A percentile compares a stretch with the other conserved stretches of the same genome.
These are phyloP conservation scores for Menidia beryllina DNA, from an alignment of 2,113 vertebrate species.

Conservation along the genomic window DNA sequence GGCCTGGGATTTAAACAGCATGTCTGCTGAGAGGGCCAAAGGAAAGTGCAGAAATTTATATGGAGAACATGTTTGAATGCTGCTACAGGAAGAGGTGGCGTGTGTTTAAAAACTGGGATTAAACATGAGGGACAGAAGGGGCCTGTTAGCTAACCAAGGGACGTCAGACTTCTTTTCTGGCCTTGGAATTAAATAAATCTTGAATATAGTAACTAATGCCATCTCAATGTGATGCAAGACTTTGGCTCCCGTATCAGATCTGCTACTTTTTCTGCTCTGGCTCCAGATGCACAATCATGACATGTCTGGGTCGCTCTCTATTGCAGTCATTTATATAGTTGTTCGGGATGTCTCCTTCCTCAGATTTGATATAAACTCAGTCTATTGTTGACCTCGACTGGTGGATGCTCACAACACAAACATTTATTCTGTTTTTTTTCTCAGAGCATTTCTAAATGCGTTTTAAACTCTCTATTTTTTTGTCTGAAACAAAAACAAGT, in stretches of 20 bases:
- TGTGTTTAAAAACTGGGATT: slow-evolving; percentile 1
- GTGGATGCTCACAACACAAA: slow-evolving; percentile 6
- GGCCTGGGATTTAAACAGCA: slow-evolving; percentile 32
- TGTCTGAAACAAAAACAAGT: not conserved
- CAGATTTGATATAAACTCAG: slow-evolving; percentile 35
- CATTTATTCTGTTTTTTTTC: not conserved
- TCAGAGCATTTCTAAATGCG: not conserved
- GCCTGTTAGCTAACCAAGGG: slow-evolving; percentile 27
- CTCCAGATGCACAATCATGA: slow-evolving; percentile 44
- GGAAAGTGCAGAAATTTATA: not conserved
- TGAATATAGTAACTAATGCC: slow-evolving; percentile 57
- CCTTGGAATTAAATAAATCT: slow-evolving; percentile 33
- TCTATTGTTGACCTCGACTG: slow-evolving; percentile 17
- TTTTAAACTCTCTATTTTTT: slow-evolving; percentile 1
- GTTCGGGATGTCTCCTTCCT: slow-evolving; percentile 3
- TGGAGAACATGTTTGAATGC: slow-evolving; percentile 2
- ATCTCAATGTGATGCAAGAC: slow-evolving; percentile 45
- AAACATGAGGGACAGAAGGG: not conserved
- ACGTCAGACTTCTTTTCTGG: slow-evolving; percentile 29
- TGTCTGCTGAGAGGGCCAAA: not conserved
- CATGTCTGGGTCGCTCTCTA: slow-evolving; percentile 20
- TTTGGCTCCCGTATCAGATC: slow-evolving; percentile 19
- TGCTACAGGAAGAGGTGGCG: slow-evolving; percentile 1
- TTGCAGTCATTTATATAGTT: slow-evolving; percentile 17
- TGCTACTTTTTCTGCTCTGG: slow-evolving; percentile 44